Evolutionary conservation across 2,797 vertebrate species (phyloP).

Genomic region (Smutsia gigantea): DNA sequence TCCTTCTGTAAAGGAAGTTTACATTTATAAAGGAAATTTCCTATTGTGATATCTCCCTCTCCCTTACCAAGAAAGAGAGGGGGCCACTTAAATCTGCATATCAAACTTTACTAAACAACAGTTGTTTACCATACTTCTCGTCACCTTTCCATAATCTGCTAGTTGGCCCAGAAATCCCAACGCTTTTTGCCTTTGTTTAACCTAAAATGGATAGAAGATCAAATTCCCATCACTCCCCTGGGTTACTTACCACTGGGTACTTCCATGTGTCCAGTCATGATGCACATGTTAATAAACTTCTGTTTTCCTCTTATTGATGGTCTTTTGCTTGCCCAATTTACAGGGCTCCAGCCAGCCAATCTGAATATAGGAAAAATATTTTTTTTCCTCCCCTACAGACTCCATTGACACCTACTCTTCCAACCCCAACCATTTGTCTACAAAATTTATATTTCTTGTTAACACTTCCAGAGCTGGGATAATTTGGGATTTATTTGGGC

Average conservation of each 20-base stretch:
- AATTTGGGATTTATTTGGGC: not conserved
- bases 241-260: not conserved
- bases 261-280: not conserved
- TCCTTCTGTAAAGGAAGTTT: not conserved
- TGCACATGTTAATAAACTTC: not conserved
- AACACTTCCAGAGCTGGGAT: not conserved
- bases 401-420: not conserved
- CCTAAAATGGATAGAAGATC: not conserved
- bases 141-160: not conserved
- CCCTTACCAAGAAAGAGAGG: too few relatives aligned
- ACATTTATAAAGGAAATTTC: not conserved
- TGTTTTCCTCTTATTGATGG: not conserved
- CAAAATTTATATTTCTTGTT: not conserved
- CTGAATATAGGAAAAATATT: not conserved
- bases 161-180: not conserved
- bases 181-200: not conserved
- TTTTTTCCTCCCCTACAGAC: not conserved
- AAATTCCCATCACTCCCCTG: not conserved
- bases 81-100: not conserved
- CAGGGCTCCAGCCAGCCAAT: not conserved
- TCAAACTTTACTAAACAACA: not conserved
- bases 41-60: too few relatives aligned
- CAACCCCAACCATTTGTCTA: not conserved
- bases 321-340: not conserved
- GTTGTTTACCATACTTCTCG: not conserved